Conservation (phyloP, 2,797 vertebrate genomes). For the Neopelma chrysocephalum region DNA sequence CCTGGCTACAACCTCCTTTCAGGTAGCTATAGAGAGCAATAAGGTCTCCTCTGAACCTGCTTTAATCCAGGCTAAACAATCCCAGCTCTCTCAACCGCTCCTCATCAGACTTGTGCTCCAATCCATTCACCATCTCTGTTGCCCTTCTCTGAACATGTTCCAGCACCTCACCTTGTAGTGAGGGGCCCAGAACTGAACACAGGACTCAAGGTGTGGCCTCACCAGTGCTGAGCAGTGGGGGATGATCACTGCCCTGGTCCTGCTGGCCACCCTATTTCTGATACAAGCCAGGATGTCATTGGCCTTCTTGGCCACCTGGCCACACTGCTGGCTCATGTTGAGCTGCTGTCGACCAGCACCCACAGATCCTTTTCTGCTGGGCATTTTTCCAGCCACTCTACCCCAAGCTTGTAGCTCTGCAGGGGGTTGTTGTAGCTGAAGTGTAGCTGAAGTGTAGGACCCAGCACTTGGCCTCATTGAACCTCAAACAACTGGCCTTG, state of each 20-base stretch:
- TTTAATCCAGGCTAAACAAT: not conserved
- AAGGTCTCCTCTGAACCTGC: not conserved
- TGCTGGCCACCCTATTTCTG: not conserved
- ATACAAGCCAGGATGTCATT: not conserved
- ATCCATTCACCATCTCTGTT: rapidly evolving
- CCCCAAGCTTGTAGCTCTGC: not conserved
- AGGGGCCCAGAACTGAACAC: not conserved
- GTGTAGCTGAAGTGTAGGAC: no score
- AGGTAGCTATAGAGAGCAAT: not conserved
- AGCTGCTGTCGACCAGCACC: not conserved
- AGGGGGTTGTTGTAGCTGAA: no score
- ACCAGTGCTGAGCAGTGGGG: not conserved
- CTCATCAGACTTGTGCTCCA: not conserved
- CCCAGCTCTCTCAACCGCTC: not conserved
- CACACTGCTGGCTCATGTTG: not conserved
- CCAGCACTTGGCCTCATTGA: not conserved
- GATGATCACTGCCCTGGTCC: not conserved
- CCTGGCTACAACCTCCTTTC: not conserved
- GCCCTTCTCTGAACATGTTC: not conserved
- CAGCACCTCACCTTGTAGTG: no score
- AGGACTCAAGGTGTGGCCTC: rapidly evolving
- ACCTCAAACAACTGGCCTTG: not conserved
- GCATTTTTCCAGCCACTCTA: not conserved
- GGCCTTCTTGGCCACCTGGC: not conserved
- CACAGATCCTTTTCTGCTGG: not conserved